phyloP scores from a whole-genome alignment of 2,797 vertebrate genomes.

The Hippoglossus hippoglossus region DNA sequence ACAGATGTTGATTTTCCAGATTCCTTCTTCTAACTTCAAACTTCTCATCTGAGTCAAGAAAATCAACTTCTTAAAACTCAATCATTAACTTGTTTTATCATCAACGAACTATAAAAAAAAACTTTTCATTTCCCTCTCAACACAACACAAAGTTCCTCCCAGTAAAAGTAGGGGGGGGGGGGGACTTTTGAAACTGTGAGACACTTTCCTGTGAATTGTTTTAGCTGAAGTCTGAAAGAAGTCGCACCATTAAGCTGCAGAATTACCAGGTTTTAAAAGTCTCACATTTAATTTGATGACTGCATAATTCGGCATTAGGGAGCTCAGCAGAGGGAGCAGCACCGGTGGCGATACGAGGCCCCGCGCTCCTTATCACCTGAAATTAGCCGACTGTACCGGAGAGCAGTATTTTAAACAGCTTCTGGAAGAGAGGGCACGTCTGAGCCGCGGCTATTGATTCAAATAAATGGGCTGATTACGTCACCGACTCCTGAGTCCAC shows the following conservation, averaged over 20 bases:
- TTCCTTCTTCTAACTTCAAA: too few relatives aligned
- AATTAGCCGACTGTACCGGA: conserved; percentile 48
- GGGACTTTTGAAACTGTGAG: conserved; percentile 49
- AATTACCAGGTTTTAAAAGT: conserved; percentile 59
- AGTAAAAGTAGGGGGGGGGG: conserved; percentile 2
- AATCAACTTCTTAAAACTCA: background rate
- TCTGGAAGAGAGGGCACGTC: conserved; percentile 54
- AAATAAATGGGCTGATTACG: conserved; percentile 71
- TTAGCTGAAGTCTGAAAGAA: conserved; percentile 46
- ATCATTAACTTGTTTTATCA: too few relatives aligned
- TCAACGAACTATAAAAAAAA: too few relatives aligned
- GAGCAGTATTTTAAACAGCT: conserved; percentile 55
- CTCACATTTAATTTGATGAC: conserved; percentile 65
- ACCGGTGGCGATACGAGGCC: conserved; percentile 45
- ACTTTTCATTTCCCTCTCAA: too few relatives aligned
- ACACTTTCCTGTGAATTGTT: conserved; percentile 46
- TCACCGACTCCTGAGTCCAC: conserved; percentile 33
- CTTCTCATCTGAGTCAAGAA: too few relatives aligned
- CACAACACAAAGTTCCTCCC: conserved; percentile 5
- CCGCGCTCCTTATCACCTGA: conserved; percentile 53
- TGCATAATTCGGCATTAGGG: conserved; percentile 66
- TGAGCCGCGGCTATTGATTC: conserved; percentile 60
- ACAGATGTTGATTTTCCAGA: too few relatives aligned
- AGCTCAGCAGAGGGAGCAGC: conserved; percentile 43
- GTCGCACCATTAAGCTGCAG: conserved; percentile 54